Conservation (phyloP, 2,113 vertebrate species). For the Nothocercus julius region DNA sequence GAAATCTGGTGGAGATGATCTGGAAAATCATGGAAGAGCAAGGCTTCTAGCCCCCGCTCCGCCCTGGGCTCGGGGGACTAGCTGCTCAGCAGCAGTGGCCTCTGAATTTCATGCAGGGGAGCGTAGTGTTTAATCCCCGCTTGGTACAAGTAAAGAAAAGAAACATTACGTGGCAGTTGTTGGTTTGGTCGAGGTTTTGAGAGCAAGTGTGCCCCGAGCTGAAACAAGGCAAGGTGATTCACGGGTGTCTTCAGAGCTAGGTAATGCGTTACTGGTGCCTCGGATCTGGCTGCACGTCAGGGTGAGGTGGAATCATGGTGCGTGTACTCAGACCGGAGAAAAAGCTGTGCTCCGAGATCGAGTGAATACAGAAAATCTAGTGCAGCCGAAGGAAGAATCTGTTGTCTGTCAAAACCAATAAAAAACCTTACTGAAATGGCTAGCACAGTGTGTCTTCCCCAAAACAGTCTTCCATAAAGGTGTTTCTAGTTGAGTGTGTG, state of each 20-base stretch:
- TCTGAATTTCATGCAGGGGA: neutral
- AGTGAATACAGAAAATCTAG: neutral
- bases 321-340: neutral
- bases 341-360: neutral
- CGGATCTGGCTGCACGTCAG: rapidly evolving
- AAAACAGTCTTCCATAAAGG: neutral
- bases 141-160: neutral
- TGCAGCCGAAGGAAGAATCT: neutral
- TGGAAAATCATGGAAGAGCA: neutral
- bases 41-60: neutral
- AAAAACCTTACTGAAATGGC: neutral
- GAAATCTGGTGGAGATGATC: neutral
- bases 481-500: neutral
- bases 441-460: neutral
- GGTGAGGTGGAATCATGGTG: neutral
- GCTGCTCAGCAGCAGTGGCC: neutral
- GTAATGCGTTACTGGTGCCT: neutral
- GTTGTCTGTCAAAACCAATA: neutral
- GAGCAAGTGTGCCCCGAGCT: neutral
- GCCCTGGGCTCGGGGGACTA: neutral
- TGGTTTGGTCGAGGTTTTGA: neutral
- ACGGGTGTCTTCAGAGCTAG: neutral
- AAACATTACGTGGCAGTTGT: neutral
- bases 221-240: neutral
- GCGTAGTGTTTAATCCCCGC: neutral